Evolutionary conservation across 2,888 invertebrate genomes (phyloP).

Genomic region (Piscicola geometra): DNA sequence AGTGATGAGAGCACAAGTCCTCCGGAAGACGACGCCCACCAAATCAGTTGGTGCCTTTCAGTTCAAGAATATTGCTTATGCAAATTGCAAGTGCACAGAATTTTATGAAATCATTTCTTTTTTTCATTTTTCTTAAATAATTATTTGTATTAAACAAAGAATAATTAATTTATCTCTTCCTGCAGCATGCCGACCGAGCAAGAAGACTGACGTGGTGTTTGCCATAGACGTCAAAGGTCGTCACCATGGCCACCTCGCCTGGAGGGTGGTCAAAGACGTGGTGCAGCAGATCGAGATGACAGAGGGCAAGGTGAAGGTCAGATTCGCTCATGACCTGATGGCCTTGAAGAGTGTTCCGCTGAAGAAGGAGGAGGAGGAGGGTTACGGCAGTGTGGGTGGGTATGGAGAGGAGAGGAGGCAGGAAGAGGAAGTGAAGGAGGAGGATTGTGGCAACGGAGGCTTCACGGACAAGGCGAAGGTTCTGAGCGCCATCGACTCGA

Average conservation of each 20-base stretch:
- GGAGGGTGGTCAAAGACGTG: constrained; percentile 24
- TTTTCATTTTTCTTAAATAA: too few relatives aligned
- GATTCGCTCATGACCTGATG: constrained; percentile 23
- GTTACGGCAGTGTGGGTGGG: background rate
- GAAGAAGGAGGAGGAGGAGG: background rate
- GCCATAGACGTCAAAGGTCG: constrained; percentile 11
- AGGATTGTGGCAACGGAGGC: constrained; percentile 1
- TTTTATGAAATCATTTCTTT: background rate
- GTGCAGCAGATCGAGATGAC: constrained; percentile 16
- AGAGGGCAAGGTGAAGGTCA: constrained; percentile 8
- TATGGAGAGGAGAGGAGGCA: background rate
- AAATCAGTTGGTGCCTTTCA: background rate
- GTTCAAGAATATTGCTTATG: background rate
- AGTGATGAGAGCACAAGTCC: background rate
- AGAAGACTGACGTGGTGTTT: background rate
- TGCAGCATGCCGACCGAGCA: background rate
- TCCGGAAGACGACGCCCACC: background rate
- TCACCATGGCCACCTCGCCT: background rate
- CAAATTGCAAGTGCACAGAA: background rate
- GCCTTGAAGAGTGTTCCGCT: background rate
- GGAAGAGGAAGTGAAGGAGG: background rate
- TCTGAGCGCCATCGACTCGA: constrained; percentile 1
- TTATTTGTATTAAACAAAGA: too few relatives aligned
- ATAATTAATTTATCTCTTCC: too few relatives aligned
- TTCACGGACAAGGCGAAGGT: constrained; percentile 18